Base-by-base conservation (phyloP, 1,140 invertebrate species). In the Theocolax elegans region DNA sequence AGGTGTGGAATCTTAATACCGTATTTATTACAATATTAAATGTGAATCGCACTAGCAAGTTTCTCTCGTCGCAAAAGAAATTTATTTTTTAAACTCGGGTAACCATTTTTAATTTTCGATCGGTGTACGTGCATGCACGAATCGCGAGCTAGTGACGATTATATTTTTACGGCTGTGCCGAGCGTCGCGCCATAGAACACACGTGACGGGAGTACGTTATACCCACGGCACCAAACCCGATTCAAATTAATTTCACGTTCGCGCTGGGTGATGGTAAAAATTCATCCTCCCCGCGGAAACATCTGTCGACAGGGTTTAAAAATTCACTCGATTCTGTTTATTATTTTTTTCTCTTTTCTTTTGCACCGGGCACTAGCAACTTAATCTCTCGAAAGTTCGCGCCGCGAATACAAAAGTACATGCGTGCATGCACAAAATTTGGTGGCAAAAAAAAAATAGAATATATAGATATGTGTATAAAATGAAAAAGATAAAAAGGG, bases 1-100 rank as follows among this genome's bases (percentile, higher is more conserved):
- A n/a, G n/a, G n/a, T n/a, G n/a, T n/a, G n/a, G n/a, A n/a, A 64
- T 64, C 62, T 53, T 25, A 64, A 64, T 38, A 21, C 27, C 27
- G 27, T 27, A 35, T 49, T 35, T 49, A 63, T 48, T 48, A 31
- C 42, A 40, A 62, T 62, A 25, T 48, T 15, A 46, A 48, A 48
- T 48, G 23, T 19, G 42, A n/a, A n/a, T n/a, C 29, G 17, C 46
- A 21, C 38, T 56, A 38, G 29, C 31, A 56, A n/a, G n/a, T n/a
- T n/a, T 56, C 38, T n/a, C 17, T 8, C 4, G 49, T 6, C 3
- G 3, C 12, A 4, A 23, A 2, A 2, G 10, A 29, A 15, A 54
- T 9, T n/a, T 56, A 35, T 38, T 56, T 56, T 56, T 19, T 29
- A 38, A 35, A 3, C 19, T 56, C 27, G 15, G 27, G 15, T 2